Base-by-base conservation (phyloP, 2,888 invertebrate species). In the Glyphotaelius pellucidus region DNA sequence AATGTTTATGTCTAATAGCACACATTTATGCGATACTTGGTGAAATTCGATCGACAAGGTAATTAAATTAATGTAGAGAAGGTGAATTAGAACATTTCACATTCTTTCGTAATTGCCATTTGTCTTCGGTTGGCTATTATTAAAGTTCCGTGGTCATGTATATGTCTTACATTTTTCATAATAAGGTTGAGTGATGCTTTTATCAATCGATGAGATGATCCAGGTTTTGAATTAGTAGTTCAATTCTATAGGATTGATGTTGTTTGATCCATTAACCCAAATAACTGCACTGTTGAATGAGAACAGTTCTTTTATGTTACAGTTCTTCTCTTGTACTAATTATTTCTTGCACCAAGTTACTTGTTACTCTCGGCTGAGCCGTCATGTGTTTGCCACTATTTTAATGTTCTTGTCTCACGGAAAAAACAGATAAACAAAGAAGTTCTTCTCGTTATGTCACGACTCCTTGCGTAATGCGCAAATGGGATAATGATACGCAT, bases 401-500 rank as follows among this genome's bases (percentile, higher is more conserved):
- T 31, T 80, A 80, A 31, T 31, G 80, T 30, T 31, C 30, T 15
- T 83, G 32, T 83, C 83, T 32, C 83, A 83, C 83, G 86, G 47
- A 88, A 67, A 88, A 88, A 31, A 52, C 30, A 88, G 2, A 88
- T 79, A 42, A 86, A 88, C 88, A 88, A 88, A 88, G 88, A 88
- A 88, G 32, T 79, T 52, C 31, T 67, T 67, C 38, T 35, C 79
- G 35, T 88, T 88, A 88, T 88, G 88, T 88, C 88, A 88, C 32
- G 31, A 30, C 79, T 88, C 88, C 88, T 88, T 79, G 79, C 30
- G 79, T 19, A 88, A 79, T 86, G 47, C 52, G 52, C 79, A 79
- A 88, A 67, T 88, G 79, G 88, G 88, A 88, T 88, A 88, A 79
- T 88, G 67, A 88, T 88, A 88, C 88, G 31, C 15, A 38, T 88